Evolutionary conservation across 2,888 invertebrate species (phyloP).

Genomic region (Eupithecia abbreviata): DNA sequence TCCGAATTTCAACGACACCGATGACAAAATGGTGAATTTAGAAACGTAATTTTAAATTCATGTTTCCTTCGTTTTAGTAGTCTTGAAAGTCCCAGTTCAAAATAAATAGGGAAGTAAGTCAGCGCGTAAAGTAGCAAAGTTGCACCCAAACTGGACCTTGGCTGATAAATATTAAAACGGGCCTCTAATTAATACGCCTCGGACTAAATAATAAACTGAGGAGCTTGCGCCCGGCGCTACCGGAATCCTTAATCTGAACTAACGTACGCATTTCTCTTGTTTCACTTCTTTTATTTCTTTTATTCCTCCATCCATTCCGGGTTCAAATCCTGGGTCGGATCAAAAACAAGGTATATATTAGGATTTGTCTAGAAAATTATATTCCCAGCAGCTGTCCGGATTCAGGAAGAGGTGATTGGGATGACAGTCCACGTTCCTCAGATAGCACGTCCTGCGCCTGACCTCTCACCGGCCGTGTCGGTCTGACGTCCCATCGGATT

Average conservation of each 20-base stretch:
- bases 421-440: background rate
- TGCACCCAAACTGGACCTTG: constrained; percentile 35
- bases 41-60: background rate
- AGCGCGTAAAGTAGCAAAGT: constrained; percentile 18
- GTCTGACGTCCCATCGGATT: background rate
- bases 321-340: background rate
- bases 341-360: background rate
- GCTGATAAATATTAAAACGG: constrained; percentile 57
- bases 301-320: background rate
- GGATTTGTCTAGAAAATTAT: background rate
- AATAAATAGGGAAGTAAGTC: constrained; percentile 2
- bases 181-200: constrained; percentile 61
- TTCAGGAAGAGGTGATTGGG: background rate
- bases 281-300: no score
- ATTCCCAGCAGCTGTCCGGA: no score
- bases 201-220: constrained; percentile 54
- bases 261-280: background rate
- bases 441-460: background rate
- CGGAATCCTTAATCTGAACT: constrained; percentile 31
- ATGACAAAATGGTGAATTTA: background rate
- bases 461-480: background rate
- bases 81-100: background rate
- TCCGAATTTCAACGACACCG: background rate
- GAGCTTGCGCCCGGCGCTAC: background rate
- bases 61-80: background rate